Conservation (phyloP, 2,113 vertebrate genomes). For the Leuciscus idus region DNA sequence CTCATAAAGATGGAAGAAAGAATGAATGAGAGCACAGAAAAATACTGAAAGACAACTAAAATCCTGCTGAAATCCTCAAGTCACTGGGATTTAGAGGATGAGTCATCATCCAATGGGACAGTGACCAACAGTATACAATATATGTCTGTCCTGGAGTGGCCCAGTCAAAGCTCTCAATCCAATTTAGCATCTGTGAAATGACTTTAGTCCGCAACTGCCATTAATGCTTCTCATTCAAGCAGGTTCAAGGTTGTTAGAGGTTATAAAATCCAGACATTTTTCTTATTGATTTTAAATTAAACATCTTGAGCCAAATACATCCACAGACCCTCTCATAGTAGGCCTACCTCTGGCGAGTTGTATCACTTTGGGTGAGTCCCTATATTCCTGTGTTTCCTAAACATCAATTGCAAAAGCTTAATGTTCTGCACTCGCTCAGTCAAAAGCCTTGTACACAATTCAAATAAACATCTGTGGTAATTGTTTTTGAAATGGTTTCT, state of each 20-base stretch:
- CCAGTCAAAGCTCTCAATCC: background rate
- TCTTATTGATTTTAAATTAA: background rate
- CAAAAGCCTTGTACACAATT: too few species aligned
- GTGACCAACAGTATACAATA: background rate
- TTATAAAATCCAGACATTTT: background rate
- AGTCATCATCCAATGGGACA: constrained; percentile 12
- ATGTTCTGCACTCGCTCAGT: too few species aligned
- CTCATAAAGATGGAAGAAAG: background rate
- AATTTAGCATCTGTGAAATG: background rate
- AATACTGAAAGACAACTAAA: constrained; percentile 16
- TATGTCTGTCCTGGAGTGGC: background rate
- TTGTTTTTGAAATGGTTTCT: too few species aligned
- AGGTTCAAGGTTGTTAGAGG: background rate
- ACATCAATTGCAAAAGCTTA: background rate
- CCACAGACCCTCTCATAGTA: background rate
- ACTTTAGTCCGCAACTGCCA: background rate
- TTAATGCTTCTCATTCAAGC: background rate
- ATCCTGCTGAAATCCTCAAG: constrained; percentile 1
- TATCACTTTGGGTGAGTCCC: background rate
- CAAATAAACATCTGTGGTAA: too few species aligned
- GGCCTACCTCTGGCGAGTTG: background rate
- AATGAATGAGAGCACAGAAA: background rate
- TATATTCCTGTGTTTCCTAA: background rate
- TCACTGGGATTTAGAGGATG: constrained; percentile 6
- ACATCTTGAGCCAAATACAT: background rate